Evolutionary conservation across 2,113 vertebrate species (phyloP), one percentile per base, ranked within the genome.

Genomic region (Cynopterus brachyotis): DNA sequence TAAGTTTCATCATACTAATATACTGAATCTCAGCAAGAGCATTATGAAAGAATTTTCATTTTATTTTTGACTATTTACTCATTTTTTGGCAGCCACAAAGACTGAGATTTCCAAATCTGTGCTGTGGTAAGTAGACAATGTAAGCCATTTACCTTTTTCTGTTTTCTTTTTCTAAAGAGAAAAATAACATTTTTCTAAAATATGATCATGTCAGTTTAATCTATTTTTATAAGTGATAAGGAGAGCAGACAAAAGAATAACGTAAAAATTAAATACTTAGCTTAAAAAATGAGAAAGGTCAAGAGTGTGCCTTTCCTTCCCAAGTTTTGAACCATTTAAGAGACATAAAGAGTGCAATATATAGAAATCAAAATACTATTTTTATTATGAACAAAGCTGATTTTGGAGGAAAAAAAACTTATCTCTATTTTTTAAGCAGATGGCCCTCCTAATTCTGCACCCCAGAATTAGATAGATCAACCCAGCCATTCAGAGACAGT

Each of bases 211-310:
- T 66, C 32, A 37, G 1, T 64, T 90, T 67, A 24, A 45, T 59
- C 45, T 86, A 57, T 66, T 91, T 93, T 89, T 76, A 37, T 45
- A 91, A 85, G 19, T 80, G 32, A 72, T 59, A 66, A 60, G 59
- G n/a, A 42, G 57, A 69, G 35, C 22, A 93, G 28, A 70, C 50
- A 40, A 90, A 89, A 80, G 28, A 32, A 17, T 69, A 66, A 64
- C 28, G 9, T 22, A 92, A 59, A 6, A 42, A 69, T 35, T 70
- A 32, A 24, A 0, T 5, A n/a, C 15, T 59, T 69, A 78, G 40
- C 45, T 55, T 32, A 30, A 55, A 85, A 86, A 55, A n/a, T 19
- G 40, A 9, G 37, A 67, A 53, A 35, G 13, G 64, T 13, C 53
- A 50, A 59, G 9, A 70, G 28, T 40, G 10, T 88, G n/a, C 20